A percentile compares a stretch with the other conserved stretches of the same genome.
Conservation (phyloP, 2,797 vertebrate species). For the Gouania willdenowi region DNA sequence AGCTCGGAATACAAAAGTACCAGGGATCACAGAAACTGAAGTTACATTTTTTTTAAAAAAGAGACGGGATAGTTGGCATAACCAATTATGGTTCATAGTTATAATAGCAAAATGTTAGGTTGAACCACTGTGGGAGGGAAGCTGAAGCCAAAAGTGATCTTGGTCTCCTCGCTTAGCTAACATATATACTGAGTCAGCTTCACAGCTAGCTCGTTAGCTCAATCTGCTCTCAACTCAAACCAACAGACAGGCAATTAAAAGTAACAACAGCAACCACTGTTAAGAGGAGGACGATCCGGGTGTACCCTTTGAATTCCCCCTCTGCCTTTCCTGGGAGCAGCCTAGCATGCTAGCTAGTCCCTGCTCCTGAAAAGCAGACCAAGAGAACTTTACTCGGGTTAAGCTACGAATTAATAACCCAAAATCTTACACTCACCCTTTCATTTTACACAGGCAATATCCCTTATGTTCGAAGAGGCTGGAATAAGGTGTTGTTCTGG, state of each 20-base stretch:
- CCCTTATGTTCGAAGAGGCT: constrained; percentile 51
- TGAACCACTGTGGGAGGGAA: background rate
- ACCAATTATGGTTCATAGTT: too few relatives aligned
- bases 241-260: constrained; percentile 11
- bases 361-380: constrained; percentile 61
- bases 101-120: too few relatives aligned
- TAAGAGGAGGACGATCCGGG: background rate
- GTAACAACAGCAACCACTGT: background rate
- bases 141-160: background rate
- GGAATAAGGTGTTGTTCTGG: constrained; percentile 52
- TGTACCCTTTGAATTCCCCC: constrained; percentile 10
- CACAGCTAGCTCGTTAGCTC: constrained; percentile 41
- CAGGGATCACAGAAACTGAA: too few relatives aligned
- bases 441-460: constrained; percentile 75
- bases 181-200: constrained; percentile 62
- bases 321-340: constrained; percentile 32
- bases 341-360: constrained; percentile 61
- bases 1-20: constrained; percentile 54
- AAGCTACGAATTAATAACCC: constrained; percentile 48
- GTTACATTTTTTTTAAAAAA: too few relatives aligned
- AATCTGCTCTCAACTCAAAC: background rate
- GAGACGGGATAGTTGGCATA: too few relatives aligned
- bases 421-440: constrained; percentile 78
- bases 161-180: constrained; percentile 26
- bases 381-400: constrained; percentile 73